phyloP scores from a whole-genome alignment of 2,888 invertebrate species.

The Patella pellucida region DNA sequence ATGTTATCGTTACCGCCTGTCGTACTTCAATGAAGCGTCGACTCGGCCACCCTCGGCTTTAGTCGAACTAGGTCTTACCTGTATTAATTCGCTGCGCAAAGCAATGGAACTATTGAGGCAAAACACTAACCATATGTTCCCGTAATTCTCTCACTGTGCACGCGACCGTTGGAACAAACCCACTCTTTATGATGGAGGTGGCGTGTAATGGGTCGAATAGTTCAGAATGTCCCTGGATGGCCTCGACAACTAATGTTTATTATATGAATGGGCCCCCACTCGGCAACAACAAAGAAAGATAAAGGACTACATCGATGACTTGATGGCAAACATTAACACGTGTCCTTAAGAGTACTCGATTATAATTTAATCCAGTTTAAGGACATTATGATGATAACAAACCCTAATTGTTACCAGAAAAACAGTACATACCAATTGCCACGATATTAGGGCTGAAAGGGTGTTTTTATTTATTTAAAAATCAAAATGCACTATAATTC shows the following conservation, averaged over 20 bases:
- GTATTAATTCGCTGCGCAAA: not conserved
- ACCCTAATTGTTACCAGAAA: too few relatives aligned
- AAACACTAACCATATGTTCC: constrained; percentile 1
- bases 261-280: not conserved
- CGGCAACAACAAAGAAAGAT: not conserved
- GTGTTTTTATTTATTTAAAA: too few relatives aligned
- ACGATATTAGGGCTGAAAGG: too few relatives aligned
- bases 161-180: constrained; percentile 1
- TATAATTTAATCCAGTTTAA: not conserved
- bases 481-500: too few relatives aligned
- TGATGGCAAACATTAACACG: not conserved
- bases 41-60: not conserved
- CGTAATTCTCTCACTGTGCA: not conserved
- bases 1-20: not conserved
- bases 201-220: constrained; percentile 5
- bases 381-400: too few relatives aligned
- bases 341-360: not conserved
- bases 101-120: not conserved
- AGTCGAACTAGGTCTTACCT: not conserved
- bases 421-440: too few relatives aligned
- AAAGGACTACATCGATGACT: not conserved
- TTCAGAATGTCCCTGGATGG: not conserved
- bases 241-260: not conserved
- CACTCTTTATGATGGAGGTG: not conserved
- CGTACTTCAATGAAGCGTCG: not conserved